Evolutionary conservation across 2,113 vertebrate species (phyloP), one percentile per base, ranked within the genome.

Genomic region (Zingel zingel): DNA sequence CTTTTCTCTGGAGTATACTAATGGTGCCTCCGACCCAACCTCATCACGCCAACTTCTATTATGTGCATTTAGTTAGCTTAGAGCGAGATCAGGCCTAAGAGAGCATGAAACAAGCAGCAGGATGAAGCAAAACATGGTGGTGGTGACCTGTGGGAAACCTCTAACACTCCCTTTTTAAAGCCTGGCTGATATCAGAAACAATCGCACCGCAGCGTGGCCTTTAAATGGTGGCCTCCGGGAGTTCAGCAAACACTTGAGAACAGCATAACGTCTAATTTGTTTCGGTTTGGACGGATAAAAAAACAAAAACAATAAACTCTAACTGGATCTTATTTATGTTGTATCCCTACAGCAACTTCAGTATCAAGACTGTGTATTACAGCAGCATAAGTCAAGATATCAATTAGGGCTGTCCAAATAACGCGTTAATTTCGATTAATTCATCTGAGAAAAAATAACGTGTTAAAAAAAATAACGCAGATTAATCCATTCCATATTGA

Each of bases 101-200:
- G 47, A 82, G 85, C 79, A 71, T 79, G 58, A 86, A 87, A 74
- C 67, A 81, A 81, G 73, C n/a, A 73, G 25, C 65, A 71, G 76
- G 50, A 54, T 76, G 18, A 90, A 63, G 25, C 36, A 62, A 85
- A 91, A 81, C 77, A 85, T 71, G n/a, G 54, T 58, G 63, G 39
- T 50, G 45, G 43, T 90, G 85, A 90, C 73, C 84, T 78, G 64
- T 79, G 75, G 66, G 57, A 86, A 81, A 83, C 70, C 62, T 82
- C 65, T 45, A 53, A 39, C 50, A 27, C 66, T 74, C 19, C 48
- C 74, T 83, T 77, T 74, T 79, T 73, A 47, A 86, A 83, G 62
- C n/a, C 50, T 58, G 18, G 5, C 68, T 82, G 43, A 77, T 86
- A 89, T 84, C 66, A 81, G 58, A 85, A 68, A 23, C 64, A 74